Base-by-base conservation (phyloP, 2,797 vertebrate species). In the Cryptoblepharus egeriae region DNA sequence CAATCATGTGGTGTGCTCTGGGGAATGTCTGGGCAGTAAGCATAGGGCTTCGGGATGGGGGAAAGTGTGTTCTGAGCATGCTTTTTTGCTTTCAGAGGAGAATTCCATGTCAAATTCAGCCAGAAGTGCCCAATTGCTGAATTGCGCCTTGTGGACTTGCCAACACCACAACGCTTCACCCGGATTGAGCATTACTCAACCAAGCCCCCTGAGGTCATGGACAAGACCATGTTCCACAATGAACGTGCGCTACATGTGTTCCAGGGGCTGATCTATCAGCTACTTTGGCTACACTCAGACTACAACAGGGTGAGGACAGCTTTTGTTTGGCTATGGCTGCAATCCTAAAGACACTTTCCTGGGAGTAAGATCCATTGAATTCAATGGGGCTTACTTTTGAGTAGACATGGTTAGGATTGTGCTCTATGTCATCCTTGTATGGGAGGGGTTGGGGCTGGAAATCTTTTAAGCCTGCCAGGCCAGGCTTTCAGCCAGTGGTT, bases 261-360 rank as follows among this genome's bases (percentile, higher is more conserved):
- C 58, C 94, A 95, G 79, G 94, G 93, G 15, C 90, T 95, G 1
- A 35, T 95, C 67, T 90, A 93, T 74, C 88, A 94, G 72, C 88
- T 95, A 42, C 92, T 95, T 13, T 88, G 80, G 82, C 82, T 95
- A 26, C 94, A 95, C 69, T 69, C 91, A 8, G 87, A 87, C 28
- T 94, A 94, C 49, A 74, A 94, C 81, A 90, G 93, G 81, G 95
- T 95, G 83, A 81, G 90, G 3, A 58, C n/a, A 20, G 5, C 1
- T 57, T 37, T 37, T 6, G 3, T 24, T 35, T 39, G 26, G 18
- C 16, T 11, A 13, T 7, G n/a, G 7, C n/a, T n/a, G n/a, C n/a
- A n/a, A n/a, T n/a, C n/a, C n/a, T n/a, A n/a, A n/a, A n/a, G n/a
- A n/a, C n/a, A n/a, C n/a, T n/a, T n/a, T n/a, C n/a, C n/a, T n/a